Evolutionary conservation across 2,113 vertebrate genomes (phyloP).

Genomic region (Laterallus jamaicensis): DNA sequence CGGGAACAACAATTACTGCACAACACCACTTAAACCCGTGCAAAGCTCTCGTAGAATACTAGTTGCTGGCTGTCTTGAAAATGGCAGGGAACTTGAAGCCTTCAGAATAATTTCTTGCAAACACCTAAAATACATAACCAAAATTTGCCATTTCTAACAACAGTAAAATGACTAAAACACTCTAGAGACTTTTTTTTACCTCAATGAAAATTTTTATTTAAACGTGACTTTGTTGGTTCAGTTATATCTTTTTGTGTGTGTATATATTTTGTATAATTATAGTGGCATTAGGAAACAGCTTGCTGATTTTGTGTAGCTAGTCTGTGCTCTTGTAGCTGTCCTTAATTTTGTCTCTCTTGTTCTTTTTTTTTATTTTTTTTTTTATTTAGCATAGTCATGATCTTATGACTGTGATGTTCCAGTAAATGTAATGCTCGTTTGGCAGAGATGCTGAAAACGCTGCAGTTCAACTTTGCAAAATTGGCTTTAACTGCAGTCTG

Average conservation of each 20-base stretch:
- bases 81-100: slow-evolving; percentile 66
- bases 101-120: slow-evolving; percentile 75
- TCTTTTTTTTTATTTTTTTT: neutral
- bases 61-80: slow-evolving; percentile 79
- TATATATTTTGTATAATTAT: slow-evolving; percentile 74
- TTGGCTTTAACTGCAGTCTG: slow-evolving; percentile 84
- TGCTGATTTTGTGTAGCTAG: slow-evolving; percentile 86
- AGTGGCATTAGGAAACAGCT: slow-evolving; percentile 80
- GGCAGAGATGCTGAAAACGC: slow-evolving; percentile 82
- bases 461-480: slow-evolving; percentile 81
- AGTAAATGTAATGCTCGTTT: slow-evolving; percentile 81
- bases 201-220: slow-evolving; percentile 71
- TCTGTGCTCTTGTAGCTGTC: slow-evolving; percentile 85
- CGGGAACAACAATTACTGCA: slow-evolving; percentile 64
- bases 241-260: slow-evolving; percentile 67
- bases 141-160: slow-evolving; percentile 80
- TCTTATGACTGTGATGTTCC: slow-evolving; percentile 79
- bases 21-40: slow-evolving; percentile 72
- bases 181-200: slow-evolving; percentile 62
- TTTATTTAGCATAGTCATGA: slow-evolving; percentile 81
- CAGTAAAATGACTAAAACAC: slow-evolving; percentile 81
- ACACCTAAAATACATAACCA: slow-evolving; percentile 75
- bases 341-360: slow-evolving; percentile 81
- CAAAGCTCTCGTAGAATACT: slow-evolving; percentile 78
- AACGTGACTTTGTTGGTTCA: slow-evolving; percentile 67